Evolutionary conservation across 1,140 invertebrate species (phyloP).

Genomic region (Tribolium madens): DNA sequence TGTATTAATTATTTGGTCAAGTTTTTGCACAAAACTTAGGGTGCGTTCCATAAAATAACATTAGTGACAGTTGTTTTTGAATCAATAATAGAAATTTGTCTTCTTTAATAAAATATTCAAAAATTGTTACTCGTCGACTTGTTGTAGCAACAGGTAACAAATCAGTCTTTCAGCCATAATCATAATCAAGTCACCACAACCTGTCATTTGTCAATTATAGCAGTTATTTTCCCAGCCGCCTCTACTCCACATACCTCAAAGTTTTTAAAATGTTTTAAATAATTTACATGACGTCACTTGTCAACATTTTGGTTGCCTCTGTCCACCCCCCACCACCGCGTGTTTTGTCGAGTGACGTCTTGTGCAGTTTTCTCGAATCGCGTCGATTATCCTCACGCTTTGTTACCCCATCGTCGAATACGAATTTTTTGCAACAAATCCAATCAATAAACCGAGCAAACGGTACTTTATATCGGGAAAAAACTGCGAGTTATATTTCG

Average conservation of each 20-base stretch:
- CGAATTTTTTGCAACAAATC: background rate
- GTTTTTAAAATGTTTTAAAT: too few relatives aligned
- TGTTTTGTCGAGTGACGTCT: constrained; percentile 9
- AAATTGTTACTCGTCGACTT: too few relatives aligned
- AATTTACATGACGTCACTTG: constrained; percentile 9
- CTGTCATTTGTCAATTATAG: background rate
- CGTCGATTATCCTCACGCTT: background rate
- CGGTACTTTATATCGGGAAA: background rate
- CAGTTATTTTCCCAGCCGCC: background rate
- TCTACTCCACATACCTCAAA: too few relatives aligned
- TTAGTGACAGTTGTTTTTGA: too few relatives aligned
- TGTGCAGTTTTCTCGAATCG: constrained; percentile 21
- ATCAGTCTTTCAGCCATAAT: background rate
- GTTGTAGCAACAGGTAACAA: too few relatives aligned
- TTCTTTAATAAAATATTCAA: too few relatives aligned
- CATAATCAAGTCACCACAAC: background rate
- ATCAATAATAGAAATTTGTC: too few relatives aligned
- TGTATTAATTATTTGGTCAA: too few relatives aligned
- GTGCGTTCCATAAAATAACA: too few relatives aligned
- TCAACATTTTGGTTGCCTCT: background rate
- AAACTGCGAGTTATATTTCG: background rate
- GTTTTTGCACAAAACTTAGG: too few relatives aligned
- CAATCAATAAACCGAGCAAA: background rate
- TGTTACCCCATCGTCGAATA: background rate
- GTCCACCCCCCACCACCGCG: background rate